Percentiles rank a stretch among this genome's conserved stretches.
phyloP scores from a whole-genome alignment of 2,797 vertebrate species.

The Zalophus californianus region DNA sequence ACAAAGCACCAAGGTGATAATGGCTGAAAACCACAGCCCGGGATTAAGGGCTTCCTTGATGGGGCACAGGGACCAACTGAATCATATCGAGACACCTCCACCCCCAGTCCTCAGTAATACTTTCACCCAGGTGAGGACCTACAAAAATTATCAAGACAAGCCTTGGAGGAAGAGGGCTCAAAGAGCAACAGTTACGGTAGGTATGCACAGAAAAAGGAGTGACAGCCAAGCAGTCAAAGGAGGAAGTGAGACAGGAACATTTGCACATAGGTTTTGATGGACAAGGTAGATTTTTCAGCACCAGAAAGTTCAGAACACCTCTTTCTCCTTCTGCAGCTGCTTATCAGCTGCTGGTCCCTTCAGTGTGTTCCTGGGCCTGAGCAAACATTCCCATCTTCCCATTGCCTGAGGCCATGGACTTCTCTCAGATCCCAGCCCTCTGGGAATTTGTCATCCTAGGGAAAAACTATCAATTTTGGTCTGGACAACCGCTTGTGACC shows the following conservation, averaged over 20 bases:
- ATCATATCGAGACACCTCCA: constrained; percentile 9
- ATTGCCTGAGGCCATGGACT: not conserved
- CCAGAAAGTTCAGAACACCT: not conserved
- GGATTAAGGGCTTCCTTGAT: constrained; percentile 1
- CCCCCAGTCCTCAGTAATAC: not conserved
- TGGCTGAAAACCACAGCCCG: constrained; percentile 30
- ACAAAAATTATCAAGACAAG: not conserved
- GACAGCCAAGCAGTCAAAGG: not conserved
- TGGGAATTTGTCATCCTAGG: not conserved
- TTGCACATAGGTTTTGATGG: not conserved
- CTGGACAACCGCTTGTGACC: not conserved
- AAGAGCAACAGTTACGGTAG: not conserved
- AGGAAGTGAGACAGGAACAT: not conserved
- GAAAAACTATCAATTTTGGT: not conserved
- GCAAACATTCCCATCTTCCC: not conserved
- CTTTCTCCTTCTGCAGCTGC: not conserved
- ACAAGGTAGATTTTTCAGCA: not conserved
- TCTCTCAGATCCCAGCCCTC: not conserved
- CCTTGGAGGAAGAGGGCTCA: not conserved
- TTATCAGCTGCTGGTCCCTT: not conserved
- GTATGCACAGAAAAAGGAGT: no score
- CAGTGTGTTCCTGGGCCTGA: not conserved
- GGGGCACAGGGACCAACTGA: not conserved
- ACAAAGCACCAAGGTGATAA: not conserved
- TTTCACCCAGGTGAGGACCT: not conserved